Conservation (phyloP, 2,113 vertebrate species). For the Paratilapia polleni region DNA sequence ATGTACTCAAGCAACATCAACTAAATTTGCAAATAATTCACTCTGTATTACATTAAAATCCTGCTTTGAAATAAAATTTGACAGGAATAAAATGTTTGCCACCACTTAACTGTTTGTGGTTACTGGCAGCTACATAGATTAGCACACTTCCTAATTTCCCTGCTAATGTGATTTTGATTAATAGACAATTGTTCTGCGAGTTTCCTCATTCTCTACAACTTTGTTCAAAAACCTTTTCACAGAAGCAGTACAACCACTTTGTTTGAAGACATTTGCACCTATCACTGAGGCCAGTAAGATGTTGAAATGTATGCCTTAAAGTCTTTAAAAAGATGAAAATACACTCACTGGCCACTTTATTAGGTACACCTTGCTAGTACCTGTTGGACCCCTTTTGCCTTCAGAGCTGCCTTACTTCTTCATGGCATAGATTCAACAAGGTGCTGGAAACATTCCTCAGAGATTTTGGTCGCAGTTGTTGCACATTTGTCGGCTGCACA, state of each 20-base stretch:
- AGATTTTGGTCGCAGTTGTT: no score
- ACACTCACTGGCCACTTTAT: not conserved
- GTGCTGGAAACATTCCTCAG: not conserved
- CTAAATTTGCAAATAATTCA: not conserved
- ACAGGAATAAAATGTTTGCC: not conserved
- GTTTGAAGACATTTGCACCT: not conserved
- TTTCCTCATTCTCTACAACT: conserved; percentile 15
- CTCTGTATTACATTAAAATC: not conserved
- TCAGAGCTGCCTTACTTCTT: not conserved
- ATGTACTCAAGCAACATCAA: not conserved
- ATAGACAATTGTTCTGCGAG: conserved; percentile 20
- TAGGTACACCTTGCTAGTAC: not conserved
- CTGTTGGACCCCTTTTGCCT: not conserved
- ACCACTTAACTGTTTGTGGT: conserved; percentile 11
- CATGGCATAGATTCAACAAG: not conserved
- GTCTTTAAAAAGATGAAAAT: not conserved
- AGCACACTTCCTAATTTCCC: conserved; percentile 45
- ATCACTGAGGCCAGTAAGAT: not conserved
- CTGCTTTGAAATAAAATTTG: not conserved
- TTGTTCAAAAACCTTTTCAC: not conserved
- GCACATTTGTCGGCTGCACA: no score
- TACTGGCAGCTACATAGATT: conserved; percentile 26
- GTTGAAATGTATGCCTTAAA: not conserved
- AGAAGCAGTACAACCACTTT: conserved; percentile 3
- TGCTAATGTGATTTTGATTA: conserved; percentile 29